Evolutionary conservation across 2,888 invertebrate species (phyloP).

Genomic region (Arge pagana): DNA sequence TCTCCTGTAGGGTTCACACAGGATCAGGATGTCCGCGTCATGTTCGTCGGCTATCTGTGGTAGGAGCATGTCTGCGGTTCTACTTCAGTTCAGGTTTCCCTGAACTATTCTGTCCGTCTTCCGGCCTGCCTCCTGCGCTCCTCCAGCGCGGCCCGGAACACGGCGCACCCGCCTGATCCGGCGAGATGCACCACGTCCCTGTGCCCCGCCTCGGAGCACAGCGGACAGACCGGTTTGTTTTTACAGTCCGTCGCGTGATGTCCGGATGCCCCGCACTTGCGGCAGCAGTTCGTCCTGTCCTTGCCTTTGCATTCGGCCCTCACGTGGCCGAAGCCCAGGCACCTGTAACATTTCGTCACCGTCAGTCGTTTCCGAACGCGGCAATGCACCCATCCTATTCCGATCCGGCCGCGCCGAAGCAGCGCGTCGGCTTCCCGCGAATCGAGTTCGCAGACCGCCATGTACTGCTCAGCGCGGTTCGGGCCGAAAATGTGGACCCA

Average conservation of each 20-base stretch:
- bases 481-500: neutral
- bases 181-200: too few relatives aligned
- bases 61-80: constrained; percentile 22
- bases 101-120: constrained; percentile 29
- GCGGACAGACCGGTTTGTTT: too few relatives aligned
- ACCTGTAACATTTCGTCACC: too few relatives aligned
- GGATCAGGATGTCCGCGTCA: constrained; percentile 23
- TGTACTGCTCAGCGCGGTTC: neutral
- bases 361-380: constrained; percentile 20
- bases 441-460: neutral
- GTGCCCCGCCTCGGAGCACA: too few relatives aligned
- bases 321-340: too few relatives aligned
- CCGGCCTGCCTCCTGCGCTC: constrained; percentile 8
- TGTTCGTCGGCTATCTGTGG: constrained; percentile 19
- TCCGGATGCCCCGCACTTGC: constrained; percentile 12
- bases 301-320: too few relatives aligned
- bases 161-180: neutral
- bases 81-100: constrained; percentile 27
- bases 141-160: constrained; percentile 5
- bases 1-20: constrained; percentile 31
- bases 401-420: neutral
- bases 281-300: constrained; percentile 4
- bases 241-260: constrained; percentile 5
- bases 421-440: neutral
- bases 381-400: constrained; percentile 16